Evolutionary conservation across 2,888 invertebrate species (phyloP), one percentile per base, ranked within the genome.

Genomic region (Litoditis marina): DNA sequence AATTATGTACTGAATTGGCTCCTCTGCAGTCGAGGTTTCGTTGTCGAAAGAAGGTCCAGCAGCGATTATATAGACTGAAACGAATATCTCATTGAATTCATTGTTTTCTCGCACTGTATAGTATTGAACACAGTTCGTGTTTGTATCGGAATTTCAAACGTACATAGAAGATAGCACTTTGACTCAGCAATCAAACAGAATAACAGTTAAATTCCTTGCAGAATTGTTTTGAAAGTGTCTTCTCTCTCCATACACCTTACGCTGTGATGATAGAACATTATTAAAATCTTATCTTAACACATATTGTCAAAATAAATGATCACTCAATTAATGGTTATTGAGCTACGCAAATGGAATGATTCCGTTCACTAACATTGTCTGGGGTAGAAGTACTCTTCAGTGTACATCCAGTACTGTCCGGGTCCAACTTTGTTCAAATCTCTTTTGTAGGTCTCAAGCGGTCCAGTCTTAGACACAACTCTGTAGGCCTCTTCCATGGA

Each of bases 391-490:
- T 83, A 83, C 61, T 83, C 83, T 68, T 83, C 82, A 27, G 83
- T 83, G 71, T 83, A 83, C 80, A 83, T 83, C 83, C 82, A 83
- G 66, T 78, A 83, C 64, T 80, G 77, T 50, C 83, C 83, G 28
- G 81, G 73, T 39, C 81, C 82, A 56, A 81, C 74, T 55, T 80
- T 81, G 69, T 78, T 78, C 72, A 83, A 69, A 66, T 83, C 83
- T 31, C 82, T 65, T 64, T 83, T 82, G 73, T 81, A 83, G 27
- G 82, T 83, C 65, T 83, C 83, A 59, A 83, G 78, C 30, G 80
- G 83, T 2, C 83, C 83, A 57, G 71, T 77, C 68, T 83, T 83
- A n/a, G 81, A 76, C 28, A 77, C 74, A 8, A 76, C 77, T 64
- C 80, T 64, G 63, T 82, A 83, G 25, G 82, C 82, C 59, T 83